Conservation (phyloP, 2,888 invertebrate genomes). For the Cephus sareptanus region DNA sequence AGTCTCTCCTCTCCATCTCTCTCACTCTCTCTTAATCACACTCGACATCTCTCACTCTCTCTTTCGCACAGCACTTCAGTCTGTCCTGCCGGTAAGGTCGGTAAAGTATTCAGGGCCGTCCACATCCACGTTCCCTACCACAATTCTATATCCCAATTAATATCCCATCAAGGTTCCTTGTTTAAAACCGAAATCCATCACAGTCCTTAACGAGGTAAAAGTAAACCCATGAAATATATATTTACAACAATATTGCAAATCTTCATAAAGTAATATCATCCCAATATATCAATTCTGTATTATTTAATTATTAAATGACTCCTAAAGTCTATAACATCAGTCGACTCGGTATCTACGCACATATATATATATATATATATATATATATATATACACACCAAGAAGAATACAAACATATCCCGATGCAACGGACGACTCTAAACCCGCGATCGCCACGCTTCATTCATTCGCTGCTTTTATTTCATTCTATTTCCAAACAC, state of each 20-base stretch:
- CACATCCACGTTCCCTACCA: constrained; percentile 32
- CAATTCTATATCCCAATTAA: constrained; percentile 38
- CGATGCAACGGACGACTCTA: neutral
- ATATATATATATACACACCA: no score
- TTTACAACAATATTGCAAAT: neutral
- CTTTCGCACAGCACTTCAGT: neutral
- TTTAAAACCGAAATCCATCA: neutral
- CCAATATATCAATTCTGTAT: neutral
- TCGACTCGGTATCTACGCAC: neutral
- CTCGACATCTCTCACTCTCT: neutral
- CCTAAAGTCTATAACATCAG: neutral
- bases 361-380: no score
- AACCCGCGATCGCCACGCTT: constrained; percentile 10
- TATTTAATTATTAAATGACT: neutral
- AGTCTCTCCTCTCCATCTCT: constrained; percentile 9
- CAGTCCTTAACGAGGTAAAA: constrained; percentile 23
- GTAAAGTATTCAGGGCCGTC: constrained; percentile 40
- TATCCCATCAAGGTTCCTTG: constrained; percentile 32
- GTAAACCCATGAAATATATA: constrained; percentile 11
- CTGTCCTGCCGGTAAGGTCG: constrained; percentile 28
- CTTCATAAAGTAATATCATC: neutral
- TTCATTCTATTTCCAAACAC: constrained; percentile 45
- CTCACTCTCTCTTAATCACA: constrained; percentile 8
- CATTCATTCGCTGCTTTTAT: constrained; percentile 29
- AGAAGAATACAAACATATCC: neutral